Base-by-base conservation (phyloP, 1,140 invertebrate genomes). In the Sweltsa coloradensis region DNA sequence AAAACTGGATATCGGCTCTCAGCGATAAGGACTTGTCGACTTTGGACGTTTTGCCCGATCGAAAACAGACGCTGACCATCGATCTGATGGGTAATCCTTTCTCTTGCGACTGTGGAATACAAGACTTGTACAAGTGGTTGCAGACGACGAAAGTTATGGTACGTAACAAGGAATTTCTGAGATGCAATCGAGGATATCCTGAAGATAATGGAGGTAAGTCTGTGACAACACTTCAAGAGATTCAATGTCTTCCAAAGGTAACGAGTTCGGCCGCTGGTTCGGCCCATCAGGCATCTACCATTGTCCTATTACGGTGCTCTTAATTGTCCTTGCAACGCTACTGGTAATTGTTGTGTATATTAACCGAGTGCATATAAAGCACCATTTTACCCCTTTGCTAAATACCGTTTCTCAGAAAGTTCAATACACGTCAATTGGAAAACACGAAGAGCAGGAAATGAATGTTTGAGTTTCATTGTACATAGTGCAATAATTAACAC, bases 51-150 rank as follows among this genome's bases (percentile, higher is more conserved):
- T 60, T 82, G 29, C 66, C 72, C 5, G 34, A 42, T 13, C 56
- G 70, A 16, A 71, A 75, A 51, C 65, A 70, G 14, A 59, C 64
- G n/a, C 59, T 85, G 9, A 68, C 69, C n/a, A 64, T 86, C 0
- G 80, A 87, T 55, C 67, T 86, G 2, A 69, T 65, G 21, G 61
- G 68, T 2, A 87, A 87, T 68, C 79, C 79, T 5, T 78, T 86
- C 16, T 60, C 64, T 26, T 86, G 83, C 57, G 76, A 79, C 29
- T 76, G 78, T 53, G 68, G 72, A 34, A 62, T 83, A 4, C 69
- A 71, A 47, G 65, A 71, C 11, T 75, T 85, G 24, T 70, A 75
- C 25, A 59, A 64, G 25, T 86, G 83, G 83, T 59, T 85, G 39
- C 65, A 70, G 4, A 68, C 57, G 13, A 81, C 79, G 0, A 74